Conservation (phyloP, 2,888 invertebrate genomes). For the Drosophila suboccidentalis region DNA sequence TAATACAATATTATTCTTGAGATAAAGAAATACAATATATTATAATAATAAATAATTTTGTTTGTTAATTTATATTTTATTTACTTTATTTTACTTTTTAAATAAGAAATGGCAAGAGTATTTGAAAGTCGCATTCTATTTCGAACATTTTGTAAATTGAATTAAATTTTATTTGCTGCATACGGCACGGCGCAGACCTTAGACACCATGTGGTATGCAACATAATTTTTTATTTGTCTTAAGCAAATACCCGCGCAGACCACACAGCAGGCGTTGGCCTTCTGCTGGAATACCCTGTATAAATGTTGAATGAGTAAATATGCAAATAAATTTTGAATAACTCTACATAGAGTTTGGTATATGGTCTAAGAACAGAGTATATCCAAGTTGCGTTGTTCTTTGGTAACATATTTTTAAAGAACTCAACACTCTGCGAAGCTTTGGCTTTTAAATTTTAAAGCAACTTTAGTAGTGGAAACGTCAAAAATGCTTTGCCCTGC, state of each 20-base stretch:
- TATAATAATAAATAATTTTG: no score
- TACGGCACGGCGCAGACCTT: conserved; percentile 31
- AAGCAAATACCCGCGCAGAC: conserved; percentile 37
- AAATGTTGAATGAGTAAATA: background rate
- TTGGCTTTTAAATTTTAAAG: conserved; percentile 32
- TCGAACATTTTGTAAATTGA: conserved; percentile 27
- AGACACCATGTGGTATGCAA: conserved; percentile 68
- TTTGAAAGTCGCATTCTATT: conserved; percentile 19
- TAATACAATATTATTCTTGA: background rate
- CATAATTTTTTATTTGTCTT: conserved; percentile 72
- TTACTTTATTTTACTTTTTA: no score
- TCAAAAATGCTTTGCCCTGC: conserved; percentile 37
- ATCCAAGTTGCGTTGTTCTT: background rate
- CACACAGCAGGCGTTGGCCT: conserved; percentile 43
- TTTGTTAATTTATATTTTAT: no score
- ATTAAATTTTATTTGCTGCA: conserved; percentile 66
- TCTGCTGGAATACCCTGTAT: conserved; percentile 18
- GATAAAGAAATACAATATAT: background rate
- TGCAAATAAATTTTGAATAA: background rate
- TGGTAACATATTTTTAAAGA: background rate
- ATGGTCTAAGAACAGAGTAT: background rate
- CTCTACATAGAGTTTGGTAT: background rate
- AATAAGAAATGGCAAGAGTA: conserved; percentile 12
- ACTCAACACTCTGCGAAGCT: background rate
- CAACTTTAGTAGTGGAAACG: conserved; percentile 47